Base-by-base conservation (phyloP, 37 sponge, comb jelly and placozoan species). In the Halichondria panicea region DNA sequence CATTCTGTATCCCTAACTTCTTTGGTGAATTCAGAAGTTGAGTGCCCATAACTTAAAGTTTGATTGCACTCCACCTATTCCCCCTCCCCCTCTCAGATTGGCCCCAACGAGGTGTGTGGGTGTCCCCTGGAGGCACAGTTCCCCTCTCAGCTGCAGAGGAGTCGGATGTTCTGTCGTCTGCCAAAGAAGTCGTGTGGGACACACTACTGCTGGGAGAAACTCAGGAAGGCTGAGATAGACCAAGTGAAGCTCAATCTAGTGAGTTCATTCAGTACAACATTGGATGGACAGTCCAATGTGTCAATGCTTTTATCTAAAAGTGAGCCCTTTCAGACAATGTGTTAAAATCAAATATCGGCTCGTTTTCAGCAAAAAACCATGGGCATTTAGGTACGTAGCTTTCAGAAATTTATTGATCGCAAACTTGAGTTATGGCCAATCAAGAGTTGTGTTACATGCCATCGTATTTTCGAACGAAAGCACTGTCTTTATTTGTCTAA, bases 181-280 rank as follows among this genome's bases (percentile, higher is more conserved):
- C 64, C 77, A n/a, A 95, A 92, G 84, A 72, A 81, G n/a, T 48
- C 80, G 0, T 98, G 99, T 59, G 54, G 65, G 50, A 63, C 79
- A 13, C 99, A 98, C 63, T 80, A 71, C 66, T 85, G 86, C 62
- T 98, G 99, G 99, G 95, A 95, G 82, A 87, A 82, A 57, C 79
- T 95, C 33, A 71, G 93, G 31, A 71, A 83, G 66, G 99, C 99
- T 1, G 87, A 92, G 83, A 87, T 98, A 30, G 99, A 98, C 75
- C 92, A 89, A 64, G 84, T 90, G 45, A 86, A 87, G 36, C 83
- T 97, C 36, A 92, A 93, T 56, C 70, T 86, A 77, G 94, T 93
- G 57, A 59, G 80, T 32, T 27, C 19, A 19, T 1, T 13, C 39
- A 1, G 3, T 40, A 25, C 52, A 18, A 11, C 52, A 11, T 48